A percentile compares a stretch with the other conserved stretches of the same genome.
These are phyloP conservation scores for Liasis olivaceus DNA, from an alignment of 2,797 vertebrate genomes.

Conservation along the genomic window DNA sequence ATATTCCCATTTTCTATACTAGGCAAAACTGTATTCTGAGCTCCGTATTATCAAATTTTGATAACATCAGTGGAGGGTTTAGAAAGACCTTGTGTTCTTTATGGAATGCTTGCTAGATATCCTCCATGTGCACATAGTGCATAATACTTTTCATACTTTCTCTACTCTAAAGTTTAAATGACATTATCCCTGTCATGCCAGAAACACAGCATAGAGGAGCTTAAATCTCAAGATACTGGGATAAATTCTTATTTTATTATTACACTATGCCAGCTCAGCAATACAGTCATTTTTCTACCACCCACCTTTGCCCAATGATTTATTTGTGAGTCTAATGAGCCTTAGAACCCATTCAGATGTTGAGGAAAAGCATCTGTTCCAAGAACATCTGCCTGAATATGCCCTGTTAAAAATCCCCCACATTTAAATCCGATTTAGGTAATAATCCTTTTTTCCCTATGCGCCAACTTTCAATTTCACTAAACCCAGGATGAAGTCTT, in stretches of 20 bases:
- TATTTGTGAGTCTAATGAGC: not conserved
- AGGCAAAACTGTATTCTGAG: not conserved
- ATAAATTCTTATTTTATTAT: not conserved
- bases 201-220: not conserved
- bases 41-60: not conserved
- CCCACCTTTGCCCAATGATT: not conserved
- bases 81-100: not conserved
- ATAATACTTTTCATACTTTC: not conserved
- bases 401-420: not conserved
- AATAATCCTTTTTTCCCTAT: not conserved
- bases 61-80: not conserved
- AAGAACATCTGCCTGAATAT: not conserved
- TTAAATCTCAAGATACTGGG: not conserved
- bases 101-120: not conserved
- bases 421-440: not conserved
- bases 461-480: not conserved
- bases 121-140: too few species aligned
- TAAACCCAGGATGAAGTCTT: not conserved
- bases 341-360: not conserved
- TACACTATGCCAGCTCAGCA: not conserved
- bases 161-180: not conserved
- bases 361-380: not conserved
- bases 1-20: not conserved
- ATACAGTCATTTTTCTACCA: not conserved
- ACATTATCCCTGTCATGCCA: not conserved